Percentiles rank a stretch among this genome's conserved stretches.
phyloP scores from a whole-genome alignment of 2,797 vertebrate species.

The Lemur catta region DNA sequence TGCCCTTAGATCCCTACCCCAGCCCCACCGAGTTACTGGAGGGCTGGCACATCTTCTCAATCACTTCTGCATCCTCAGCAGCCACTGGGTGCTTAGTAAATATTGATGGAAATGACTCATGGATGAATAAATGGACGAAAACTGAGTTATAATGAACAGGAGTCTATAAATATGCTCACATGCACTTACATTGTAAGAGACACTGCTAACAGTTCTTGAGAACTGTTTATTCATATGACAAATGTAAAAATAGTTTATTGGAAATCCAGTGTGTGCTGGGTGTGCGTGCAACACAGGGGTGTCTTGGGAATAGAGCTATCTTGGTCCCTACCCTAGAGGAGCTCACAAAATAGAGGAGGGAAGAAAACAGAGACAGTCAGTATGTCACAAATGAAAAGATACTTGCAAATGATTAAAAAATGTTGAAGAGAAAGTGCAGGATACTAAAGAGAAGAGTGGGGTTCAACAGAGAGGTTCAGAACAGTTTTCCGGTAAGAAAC shows the following conservation, averaged over 20 bases:
- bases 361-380: background rate
- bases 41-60: background rate
- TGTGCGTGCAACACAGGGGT: background rate
- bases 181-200: background rate
- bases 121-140: background rate
- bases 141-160: background rate
- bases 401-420: background rate
- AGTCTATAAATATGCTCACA: conserved; percentile 24
- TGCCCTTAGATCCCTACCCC: too few relatives aligned
- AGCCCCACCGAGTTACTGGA: background rate
- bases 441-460: background rate
- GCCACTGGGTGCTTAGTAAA: conserved; percentile 51
- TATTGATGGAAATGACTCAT: conserved; percentile 21
- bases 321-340: background rate
- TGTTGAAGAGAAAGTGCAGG: background rate
- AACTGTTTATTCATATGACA: background rate
- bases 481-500: background rate
- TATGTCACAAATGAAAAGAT: background rate
- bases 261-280: background rate
- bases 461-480: background rate
- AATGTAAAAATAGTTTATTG: background rate
- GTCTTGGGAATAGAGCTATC: background rate
- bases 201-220: background rate
- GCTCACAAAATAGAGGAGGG: background rate
- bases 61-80: background rate